Conservation (phyloP, 2,888 invertebrate genomes). For the Caenorhabditis sulstoni region DNA sequence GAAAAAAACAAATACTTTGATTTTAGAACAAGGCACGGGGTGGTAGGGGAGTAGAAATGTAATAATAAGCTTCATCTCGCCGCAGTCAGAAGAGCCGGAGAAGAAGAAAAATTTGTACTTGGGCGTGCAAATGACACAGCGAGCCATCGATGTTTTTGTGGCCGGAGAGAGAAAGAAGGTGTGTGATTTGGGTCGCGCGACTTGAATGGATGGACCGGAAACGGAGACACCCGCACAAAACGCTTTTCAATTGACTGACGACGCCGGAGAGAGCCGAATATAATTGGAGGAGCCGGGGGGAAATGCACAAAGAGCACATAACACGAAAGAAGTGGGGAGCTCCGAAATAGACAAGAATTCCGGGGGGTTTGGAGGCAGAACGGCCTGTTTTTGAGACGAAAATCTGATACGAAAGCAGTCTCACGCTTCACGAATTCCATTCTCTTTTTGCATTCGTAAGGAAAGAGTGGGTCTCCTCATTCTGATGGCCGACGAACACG, state of each 20-base stretch:
- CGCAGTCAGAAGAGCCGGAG: conserved; percentile 8
- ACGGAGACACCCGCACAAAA: conserved; percentile 21
- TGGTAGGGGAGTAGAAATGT: conserved; percentile 33
- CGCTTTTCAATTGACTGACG: conserved; percentile 36
- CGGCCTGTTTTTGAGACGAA: conserved; percentile 14
- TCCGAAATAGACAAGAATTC: conserved; percentile 2
- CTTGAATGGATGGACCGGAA: conserved; percentile 40
- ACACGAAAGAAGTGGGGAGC: neutral
- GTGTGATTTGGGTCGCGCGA: conserved; percentile 48
- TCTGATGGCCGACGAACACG: conserved; percentile 18
- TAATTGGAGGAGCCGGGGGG: conserved; percentile 41
- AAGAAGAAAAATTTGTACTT: conserved; percentile 38
- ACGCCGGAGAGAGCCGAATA: conserved; percentile 23
- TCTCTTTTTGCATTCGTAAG: conserved; percentile 19
- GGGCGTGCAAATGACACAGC: conserved; percentile 51
- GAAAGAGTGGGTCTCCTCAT: conserved; percentile 6
- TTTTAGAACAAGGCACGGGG: conserved; percentile 2
- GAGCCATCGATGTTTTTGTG: conserved; percentile 21
- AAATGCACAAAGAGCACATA: conserved; percentile 30
- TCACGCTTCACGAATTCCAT: conserved; percentile 46
- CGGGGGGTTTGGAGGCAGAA: conserved; percentile 1
- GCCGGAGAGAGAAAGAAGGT: conserved; percentile 14
- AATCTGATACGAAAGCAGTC: conserved; percentile 19
- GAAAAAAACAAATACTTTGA: neutral
- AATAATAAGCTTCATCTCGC: conserved; percentile 54